These are phyloP conservation scores for Euzophera pinguis DNA, from an alignment of 2,888 invertebrate species.

Conservation along the genomic window DNA sequence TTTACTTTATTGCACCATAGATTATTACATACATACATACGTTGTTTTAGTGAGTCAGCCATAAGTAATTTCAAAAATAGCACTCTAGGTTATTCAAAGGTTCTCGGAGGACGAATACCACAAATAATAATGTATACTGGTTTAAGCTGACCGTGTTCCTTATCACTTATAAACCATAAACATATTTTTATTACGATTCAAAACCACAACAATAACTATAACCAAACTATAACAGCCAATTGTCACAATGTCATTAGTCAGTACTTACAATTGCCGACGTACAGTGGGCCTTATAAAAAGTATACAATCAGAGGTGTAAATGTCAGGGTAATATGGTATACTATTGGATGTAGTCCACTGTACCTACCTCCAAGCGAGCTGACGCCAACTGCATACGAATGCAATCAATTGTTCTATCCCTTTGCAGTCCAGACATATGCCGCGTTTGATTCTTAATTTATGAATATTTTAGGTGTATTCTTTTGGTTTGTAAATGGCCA, in stretches of 20 bases:
- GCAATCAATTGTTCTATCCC: constrained; percentile 24
- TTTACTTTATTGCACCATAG: no score
- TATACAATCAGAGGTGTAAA: no score
- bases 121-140: no score
- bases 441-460: constrained; percentile 22
- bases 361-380: constrained; percentile 11
- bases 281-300: not conserved
- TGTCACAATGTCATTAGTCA: constrained; percentile 29
- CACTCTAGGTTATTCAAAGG: no score
- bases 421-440: constrained; percentile 22
- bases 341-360: not conserved
- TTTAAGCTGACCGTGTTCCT: no score
- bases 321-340: no score
- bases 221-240: constrained; percentile 35
- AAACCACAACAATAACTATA: constrained; percentile 30
- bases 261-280: constrained; percentile 24
- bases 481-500: constrained; percentile 1
- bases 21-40: no score
- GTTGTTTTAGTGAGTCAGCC: no score
- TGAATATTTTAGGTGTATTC: constrained; percentile 8
- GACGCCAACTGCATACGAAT: constrained; percentile 39
- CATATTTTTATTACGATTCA: constrained; percentile 14
- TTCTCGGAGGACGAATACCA: no score
- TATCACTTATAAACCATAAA: not conserved
- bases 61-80: no score